Base-by-base conservation (phyloP, 2,113 vertebrate species). In the Lepus europaeus region DNA sequence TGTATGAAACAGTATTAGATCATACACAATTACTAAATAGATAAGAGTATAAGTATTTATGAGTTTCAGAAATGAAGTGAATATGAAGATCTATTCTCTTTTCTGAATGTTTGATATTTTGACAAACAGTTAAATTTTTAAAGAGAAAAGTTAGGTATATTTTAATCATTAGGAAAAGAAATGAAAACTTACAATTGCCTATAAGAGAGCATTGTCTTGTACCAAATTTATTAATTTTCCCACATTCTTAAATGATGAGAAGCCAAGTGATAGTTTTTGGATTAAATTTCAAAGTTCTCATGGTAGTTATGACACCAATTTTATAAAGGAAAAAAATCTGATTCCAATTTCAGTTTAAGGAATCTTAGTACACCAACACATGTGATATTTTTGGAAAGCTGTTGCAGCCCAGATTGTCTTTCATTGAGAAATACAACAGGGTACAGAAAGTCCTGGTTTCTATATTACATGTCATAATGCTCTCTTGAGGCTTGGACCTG, bases 341-440 rank as follows among this genome's bases (percentile, higher is more conserved):
- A 89, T 89, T 81, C 84, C 63, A 79, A 89, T 95, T 85, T 86
- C 53, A 91, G n/a, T 68, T 90, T 39, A 78, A 93, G 63, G 82
- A 94, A 74, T 76, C 90, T 81, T 25, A 90, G 59, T 36, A 69
- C 0, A 9, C 89, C 88, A 82, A 95, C 85, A 91, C 88, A 81
- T 5, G 64, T 5, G 36, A 56, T 92, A 93, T 93, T 97, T 95
- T 92, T 93, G 88, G 87, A 74, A 92, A 69, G 83, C 19, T 23
- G 39, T 27, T 39, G 1, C 56, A 79, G 68, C 23, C 64, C 88
- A 96, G 78, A 89, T 93, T 91, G 51, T 45, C 66, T 92, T 91
- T 90, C 95, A 94, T 81, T 96, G 91, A 97, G 87, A 96, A 95
- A 96, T 76, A 31, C 31, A 72, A 78, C 74, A 80, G n/a, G 49